Evolutionary conservation across 2,888 invertebrate species (phyloP), one percentile per base, ranked within the genome.

Genomic region (Harpalus rubripes): DNA sequence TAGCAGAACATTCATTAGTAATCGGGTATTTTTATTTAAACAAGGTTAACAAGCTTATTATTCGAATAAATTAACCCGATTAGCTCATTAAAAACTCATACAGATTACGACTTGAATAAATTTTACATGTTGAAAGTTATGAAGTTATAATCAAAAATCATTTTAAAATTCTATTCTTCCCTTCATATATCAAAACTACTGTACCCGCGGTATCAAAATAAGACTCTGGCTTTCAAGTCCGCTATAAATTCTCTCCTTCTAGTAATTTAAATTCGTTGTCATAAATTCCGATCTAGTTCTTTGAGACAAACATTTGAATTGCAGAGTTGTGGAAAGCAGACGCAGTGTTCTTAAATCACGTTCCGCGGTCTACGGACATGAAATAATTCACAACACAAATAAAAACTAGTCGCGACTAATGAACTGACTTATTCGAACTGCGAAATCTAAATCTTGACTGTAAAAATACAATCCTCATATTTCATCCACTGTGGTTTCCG

Each of bases 341-440:
- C 41, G 72, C 16, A 41, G 72, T 18, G 72, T 74, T 44, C 72
- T 74, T 74, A 74, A 74, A 74, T 74, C 72, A 74, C 41, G 72
- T 74, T 74, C 41, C 44, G 41, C n/a, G 72, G 72, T 44, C 44
- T 44, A 52, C 8, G 72, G 44, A 74, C 72, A 80, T 32, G 22
- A 63, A 80, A 80, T 80, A 80, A 80, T 80, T 80, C 80, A 80
- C 63, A 39, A 80, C 63, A 80, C 80, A 80, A 80, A 80, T 80
- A 80, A 61, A 80, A 80, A 80, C 61, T 63, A 44, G 61, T 10
- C 52, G 80, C 63, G 52, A 63, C 63, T 63, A 80, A 80, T 80
- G 80, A 80, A 80, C 80, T 80, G 63, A 63, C 41, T 41, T 80
- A 63, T 74, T 74, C 72, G 18, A 41, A n/a, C 6, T 6, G 15